Conservation (phyloP, 2,797 vertebrate genomes). For the Catharus ustulatus region DNA sequence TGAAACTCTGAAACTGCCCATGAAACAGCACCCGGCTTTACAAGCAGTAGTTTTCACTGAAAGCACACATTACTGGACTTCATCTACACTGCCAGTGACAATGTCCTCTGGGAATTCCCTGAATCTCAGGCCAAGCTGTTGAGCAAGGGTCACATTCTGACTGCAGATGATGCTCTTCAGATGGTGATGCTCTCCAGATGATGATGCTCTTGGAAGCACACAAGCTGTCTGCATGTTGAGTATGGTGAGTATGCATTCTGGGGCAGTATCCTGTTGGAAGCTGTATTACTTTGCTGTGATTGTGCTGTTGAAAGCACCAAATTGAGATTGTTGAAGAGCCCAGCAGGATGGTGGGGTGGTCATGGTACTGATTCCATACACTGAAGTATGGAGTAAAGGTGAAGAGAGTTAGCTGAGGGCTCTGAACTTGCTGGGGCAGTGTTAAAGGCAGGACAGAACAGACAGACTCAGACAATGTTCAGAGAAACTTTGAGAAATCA, state of each 20-base stretch:
- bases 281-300: not conserved
- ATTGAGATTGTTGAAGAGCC: not conserved
- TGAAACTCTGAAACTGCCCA: not conserved
- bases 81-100: not conserved
- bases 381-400: not conserved
- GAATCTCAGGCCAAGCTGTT: not conserved
- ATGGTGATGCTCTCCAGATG: not conserved
- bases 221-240: not conserved
- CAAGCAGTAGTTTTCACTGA: not conserved
- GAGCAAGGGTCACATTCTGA: not conserved
- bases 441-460: not conserved
- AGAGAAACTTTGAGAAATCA: not conserved
- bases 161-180: not conserved
- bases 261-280: not conserved
- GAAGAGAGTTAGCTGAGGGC: not conserved
- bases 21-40: not conserved
- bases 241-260: too few species aligned
- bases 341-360: not conserved
- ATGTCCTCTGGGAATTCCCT: not conserved
- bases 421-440: not conserved
- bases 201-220: not conserved
- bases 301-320: not conserved
- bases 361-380: fast-evolving
- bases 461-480: not conserved
- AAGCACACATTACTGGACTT: not conserved